Evolutionary conservation across 2,888 invertebrate species (phyloP).

Genomic region (Amblyjoppa proteus): DNA sequence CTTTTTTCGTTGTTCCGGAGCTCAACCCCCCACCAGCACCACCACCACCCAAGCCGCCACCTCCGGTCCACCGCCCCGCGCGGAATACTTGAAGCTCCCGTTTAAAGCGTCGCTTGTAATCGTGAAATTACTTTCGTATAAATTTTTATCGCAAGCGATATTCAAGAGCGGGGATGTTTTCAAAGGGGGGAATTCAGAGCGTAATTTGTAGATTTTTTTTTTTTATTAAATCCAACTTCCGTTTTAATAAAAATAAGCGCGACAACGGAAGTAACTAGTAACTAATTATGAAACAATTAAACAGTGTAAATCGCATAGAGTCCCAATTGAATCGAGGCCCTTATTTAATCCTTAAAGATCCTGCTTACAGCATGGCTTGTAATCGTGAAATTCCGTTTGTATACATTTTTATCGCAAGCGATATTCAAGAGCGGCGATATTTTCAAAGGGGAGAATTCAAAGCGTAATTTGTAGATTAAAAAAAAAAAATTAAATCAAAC

Average conservation of each 20-base stretch:
- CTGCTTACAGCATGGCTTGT: no score
- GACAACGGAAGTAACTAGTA: no score
- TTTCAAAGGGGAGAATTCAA: neutral
- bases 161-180: neutral
- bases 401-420: neutral
- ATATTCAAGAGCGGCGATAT: neutral
- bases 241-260: no score
- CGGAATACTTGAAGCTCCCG: slow-evolving; percentile 74
- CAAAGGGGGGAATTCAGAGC: neutral
- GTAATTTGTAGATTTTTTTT: neutral
- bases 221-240: no score
- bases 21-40: no score
- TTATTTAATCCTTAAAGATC: neutral
- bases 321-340: neutral
- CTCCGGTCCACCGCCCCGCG: slow-evolving; percentile 49
- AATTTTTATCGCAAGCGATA: neutral
- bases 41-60: no score
- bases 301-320: neutral
- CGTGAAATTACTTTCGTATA: neutral
- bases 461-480: neutral
- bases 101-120: slow-evolving; percentile 68
- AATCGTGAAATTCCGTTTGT: no score
- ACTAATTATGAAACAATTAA: no score
- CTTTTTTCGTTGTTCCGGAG: slow-evolving; percentile 72
- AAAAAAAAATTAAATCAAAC: no score